phyloP scores from a whole-genome alignment of 2,888 invertebrate genomes.

The Temnothorax rugatulus region DNA sequence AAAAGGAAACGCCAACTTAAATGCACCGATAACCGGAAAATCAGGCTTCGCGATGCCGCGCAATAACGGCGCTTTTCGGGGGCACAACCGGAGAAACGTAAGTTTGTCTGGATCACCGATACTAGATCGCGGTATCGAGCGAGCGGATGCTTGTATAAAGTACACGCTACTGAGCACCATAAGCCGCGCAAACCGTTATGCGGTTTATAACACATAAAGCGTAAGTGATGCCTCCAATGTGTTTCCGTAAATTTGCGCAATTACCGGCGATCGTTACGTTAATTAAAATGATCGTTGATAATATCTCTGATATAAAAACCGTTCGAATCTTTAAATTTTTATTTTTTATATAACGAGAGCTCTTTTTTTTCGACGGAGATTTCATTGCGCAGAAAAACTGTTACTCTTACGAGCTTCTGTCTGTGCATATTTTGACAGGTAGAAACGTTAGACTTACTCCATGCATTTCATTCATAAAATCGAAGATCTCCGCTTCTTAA shows the following conservation, averaged over 20 bases:
- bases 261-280: constrained; percentile 14
- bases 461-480: constrained; percentile 7
- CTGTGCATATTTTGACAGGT: not conserved
- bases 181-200: constrained; percentile 69
- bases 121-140: constrained; percentile 58
- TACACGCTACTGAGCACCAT: constrained; percentile 60
- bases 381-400: not conserved
- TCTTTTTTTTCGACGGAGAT: not conserved
- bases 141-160: constrained; percentile 62
- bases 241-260: constrained; percentile 47
- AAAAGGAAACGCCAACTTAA: constrained; percentile 5
- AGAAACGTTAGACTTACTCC: not conserved
- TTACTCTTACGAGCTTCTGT: not conserved
- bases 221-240: constrained; percentile 61
- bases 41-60: constrained; percentile 1
- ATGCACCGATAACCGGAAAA: constrained; percentile 27
- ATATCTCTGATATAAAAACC: not conserved
- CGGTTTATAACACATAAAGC: constrained; percentile 66
- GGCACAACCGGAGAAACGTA: constrained; percentile 20
- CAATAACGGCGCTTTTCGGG: constrained; percentile 42
- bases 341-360: not conserved
- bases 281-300: constrained; percentile 37
- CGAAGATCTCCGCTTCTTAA: constrained; percentile 37
- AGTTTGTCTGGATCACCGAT: constrained; percentile 44
- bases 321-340: not conserved